Conservation (phyloP, 2,113 vertebrate genomes). For the Rhabdomys dilectus region DNA sequence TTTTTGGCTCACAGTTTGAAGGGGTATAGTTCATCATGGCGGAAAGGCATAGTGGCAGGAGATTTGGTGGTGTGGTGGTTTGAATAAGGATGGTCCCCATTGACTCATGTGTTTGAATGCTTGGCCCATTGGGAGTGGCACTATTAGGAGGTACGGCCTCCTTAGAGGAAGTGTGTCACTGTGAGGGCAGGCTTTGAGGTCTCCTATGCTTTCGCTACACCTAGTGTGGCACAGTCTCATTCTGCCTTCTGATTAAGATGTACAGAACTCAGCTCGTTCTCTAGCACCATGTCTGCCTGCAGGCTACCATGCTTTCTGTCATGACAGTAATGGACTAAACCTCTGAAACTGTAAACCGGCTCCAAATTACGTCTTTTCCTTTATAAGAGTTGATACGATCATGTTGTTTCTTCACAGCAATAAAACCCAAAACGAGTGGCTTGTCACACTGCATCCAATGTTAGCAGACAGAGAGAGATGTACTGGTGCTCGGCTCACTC, state of each 20-base stretch:
- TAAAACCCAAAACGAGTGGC: neutral
- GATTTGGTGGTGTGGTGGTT: neutral
- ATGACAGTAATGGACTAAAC: neutral
- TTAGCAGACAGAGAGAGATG: neutral
- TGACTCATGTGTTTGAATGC: neutral
- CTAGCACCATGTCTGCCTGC: neutral
- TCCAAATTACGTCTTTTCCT: neutral
- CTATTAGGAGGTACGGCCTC: neutral
- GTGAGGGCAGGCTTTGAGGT: neutral
- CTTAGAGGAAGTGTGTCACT: neutral
- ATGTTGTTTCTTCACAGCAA: neutral
- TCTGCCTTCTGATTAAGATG: neutral
- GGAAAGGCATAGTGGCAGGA: neutral
- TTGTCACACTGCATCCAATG: neutral
- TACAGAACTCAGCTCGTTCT: neutral
- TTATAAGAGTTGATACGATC: neutral
- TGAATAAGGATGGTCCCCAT: neutral
- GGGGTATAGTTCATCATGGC: too few relatives aligned
- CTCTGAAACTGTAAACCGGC: neutral
- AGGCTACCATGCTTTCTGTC: neutral
- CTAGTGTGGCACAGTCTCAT: neutral
- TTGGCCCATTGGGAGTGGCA: neutral
- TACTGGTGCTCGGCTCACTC: too few relatives aligned
- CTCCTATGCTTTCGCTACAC: neutral
- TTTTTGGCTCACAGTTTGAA: neutral